Evolutionary conservation across 2,888 invertebrate genomes (phyloP).

Genomic region (Pinctada fucata): DNA sequence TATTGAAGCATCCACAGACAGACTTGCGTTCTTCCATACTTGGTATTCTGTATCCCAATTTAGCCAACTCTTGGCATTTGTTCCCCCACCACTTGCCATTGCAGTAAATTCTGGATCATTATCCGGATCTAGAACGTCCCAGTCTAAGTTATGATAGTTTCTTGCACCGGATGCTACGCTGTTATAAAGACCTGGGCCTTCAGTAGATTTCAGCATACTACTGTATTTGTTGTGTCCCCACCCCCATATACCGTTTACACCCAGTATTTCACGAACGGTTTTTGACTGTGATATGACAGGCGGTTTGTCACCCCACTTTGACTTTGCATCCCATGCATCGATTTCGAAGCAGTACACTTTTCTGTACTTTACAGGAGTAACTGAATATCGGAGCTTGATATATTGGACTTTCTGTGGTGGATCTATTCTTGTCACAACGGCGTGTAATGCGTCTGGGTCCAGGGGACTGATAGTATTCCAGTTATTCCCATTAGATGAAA

Average conservation of each 20-base stretch:
- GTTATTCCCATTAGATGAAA: slow-evolving; percentile 44
- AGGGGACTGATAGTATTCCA: slow-evolving; percentile 43
- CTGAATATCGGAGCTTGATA: slow-evolving; percentile 47
- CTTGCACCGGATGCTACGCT: slow-evolving; percentile 57
- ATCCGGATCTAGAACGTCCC: slow-evolving; percentile 61
- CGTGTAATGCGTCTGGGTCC: slow-evolving; percentile 50
- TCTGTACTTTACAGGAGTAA: slow-evolving; percentile 41
- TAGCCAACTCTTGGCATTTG: slow-evolving; percentile 57
- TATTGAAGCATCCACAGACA: slow-evolving; percentile 56
- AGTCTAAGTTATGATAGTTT: slow-evolving; percentile 62
- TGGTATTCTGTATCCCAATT: slow-evolving; percentile 65
- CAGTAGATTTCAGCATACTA: slow-evolving; percentile 28
- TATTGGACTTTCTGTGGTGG: slow-evolving; percentile 34
- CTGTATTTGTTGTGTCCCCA: slow-evolving; percentile 59
- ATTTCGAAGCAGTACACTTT: slow-evolving; percentile 59
- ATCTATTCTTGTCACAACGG: slow-evolving; percentile 44
- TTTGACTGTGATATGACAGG: slow-evolving; percentile 41
- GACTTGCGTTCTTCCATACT: slow-evolving; percentile 51
- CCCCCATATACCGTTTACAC: slow-evolving; percentile 66
- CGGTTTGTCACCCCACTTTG: slow-evolving; percentile 47
- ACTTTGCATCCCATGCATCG: slow-evolving; percentile 55
- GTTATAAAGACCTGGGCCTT: slow-evolving; percentile 57
- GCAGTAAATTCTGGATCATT: slow-evolving; percentile 49
- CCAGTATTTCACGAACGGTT: slow-evolving; percentile 51
- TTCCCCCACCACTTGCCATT: slow-evolving; percentile 58